A percentile compares a stretch with the other conserved stretches of the same genome.
Conservation (phyloP, 2,113 vertebrate genomes). For the Chauna torquata region DNA sequence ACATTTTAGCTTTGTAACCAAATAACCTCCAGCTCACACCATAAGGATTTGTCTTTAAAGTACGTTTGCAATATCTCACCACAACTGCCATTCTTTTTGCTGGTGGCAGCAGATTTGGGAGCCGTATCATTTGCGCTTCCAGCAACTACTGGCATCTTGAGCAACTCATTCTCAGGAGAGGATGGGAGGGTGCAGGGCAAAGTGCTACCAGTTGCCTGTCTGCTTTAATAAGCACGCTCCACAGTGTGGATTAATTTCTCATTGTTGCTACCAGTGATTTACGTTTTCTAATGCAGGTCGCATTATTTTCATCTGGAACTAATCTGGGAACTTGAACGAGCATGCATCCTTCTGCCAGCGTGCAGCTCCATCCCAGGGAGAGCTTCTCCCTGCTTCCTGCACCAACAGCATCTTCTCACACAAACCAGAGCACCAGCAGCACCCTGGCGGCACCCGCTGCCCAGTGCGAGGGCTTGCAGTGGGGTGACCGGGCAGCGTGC, state of each 20-base stretch:
- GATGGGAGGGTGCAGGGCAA: background rate
- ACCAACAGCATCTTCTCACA: background rate
- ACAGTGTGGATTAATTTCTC: background rate
- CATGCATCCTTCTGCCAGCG: background rate
- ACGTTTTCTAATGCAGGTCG: background rate
- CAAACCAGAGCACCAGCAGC: background rate
- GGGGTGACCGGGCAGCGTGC: background rate
- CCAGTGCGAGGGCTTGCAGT: background rate
- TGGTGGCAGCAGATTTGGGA: background rate
- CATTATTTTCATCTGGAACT: background rate
- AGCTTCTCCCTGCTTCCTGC: background rate
- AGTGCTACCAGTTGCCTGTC: background rate
- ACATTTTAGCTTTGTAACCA: background rate
- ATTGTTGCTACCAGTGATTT: background rate
- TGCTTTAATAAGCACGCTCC: background rate
- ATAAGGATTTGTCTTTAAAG: background rate
- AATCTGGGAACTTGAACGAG: background rate
- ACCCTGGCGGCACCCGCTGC: background rate
- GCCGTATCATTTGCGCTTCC: background rate
- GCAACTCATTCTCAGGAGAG: background rate
- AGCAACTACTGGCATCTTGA: background rate
- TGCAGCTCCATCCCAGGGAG: background rate
- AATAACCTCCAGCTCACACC: background rate
- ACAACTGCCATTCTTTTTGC: background rate
- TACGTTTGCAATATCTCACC: fast-evolving